Percentiles rank a stretch among this genome's conserved stretches.
These are phyloP conservation scores for Vanessa atalanta DNA, from an alignment of 1,140 invertebrate genomes.

Conservation along the genomic window DNA sequence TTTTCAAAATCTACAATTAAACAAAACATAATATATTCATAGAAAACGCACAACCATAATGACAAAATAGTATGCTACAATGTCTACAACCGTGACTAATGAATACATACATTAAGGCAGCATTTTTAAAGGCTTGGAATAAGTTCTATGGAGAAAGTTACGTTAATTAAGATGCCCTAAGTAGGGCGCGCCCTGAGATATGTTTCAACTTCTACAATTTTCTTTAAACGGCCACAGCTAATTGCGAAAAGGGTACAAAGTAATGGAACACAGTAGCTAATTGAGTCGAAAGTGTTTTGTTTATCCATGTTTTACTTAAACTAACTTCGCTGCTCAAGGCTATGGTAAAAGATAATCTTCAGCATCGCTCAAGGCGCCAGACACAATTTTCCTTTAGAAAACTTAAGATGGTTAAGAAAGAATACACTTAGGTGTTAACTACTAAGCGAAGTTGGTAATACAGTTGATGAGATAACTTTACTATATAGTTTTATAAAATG, in stretches of 20 bases:
- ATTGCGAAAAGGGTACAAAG: slow-evolving; percentile 43
- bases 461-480: slow-evolving; percentile 3
- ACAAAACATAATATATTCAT: too few species aligned
- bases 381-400: slow-evolving; percentile 36
- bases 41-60: too few species aligned
- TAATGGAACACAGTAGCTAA: slow-evolving; percentile 40
- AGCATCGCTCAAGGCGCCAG: slow-evolving; percentile 26
- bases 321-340: slow-evolving; percentile 40
- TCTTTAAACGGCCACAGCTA: slow-evolving; percentile 33
- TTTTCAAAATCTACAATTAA: too few species aligned
- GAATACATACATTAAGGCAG: not conserved
- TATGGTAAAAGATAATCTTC: slow-evolving; percentile 39
- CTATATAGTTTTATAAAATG: not conserved
- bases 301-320: slow-evolving; percentile 44
- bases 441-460: slow-evolving; percentile 11
- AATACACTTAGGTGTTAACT: slow-evolving; percentile 23
- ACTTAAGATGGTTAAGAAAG: slow-evolving; percentile 22
- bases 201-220: slow-evolving; percentile 19
- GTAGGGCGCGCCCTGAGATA: not conserved
- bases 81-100: too few species aligned
- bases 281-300: slow-evolving; percentile 45
- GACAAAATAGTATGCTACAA: too few species aligned
- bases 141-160: not conserved
- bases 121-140: not conserved
- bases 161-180: slow-evolving; percentile 1